These are phyloP conservation scores for Petroica traversi DNA, from an alignment of 2,113 vertebrate genomes.

Conservation along the genomic window DNA sequence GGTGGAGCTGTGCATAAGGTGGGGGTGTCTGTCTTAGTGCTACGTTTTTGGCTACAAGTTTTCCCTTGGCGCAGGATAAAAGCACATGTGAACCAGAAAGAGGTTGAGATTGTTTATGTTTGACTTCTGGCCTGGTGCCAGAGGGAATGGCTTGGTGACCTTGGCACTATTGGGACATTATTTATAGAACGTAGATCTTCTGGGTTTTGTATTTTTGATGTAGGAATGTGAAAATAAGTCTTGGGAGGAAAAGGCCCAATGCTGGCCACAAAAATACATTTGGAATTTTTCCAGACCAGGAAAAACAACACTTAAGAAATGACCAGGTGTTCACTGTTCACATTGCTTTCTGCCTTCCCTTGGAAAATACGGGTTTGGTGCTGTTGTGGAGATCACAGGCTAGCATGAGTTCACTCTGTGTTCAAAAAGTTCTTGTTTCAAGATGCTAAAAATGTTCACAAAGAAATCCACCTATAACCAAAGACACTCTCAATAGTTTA, in stretches of 20 bases:
- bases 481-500: neutral
- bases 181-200: constrained; percentile 32
- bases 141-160: neutral
- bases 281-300: neutral
- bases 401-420: neutral
- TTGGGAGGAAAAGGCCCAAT: neutral
- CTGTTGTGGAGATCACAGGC: neutral
- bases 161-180: constrained; percentile 13
- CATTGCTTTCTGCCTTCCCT: neutral
- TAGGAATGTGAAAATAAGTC: neutral
- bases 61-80: neutral
- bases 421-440: neutral
- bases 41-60: neutral
- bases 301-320: neutral
- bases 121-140: neutral
- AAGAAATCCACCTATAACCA: neutral
- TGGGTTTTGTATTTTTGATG: constrained; percentile 31
- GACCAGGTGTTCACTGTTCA: neutral
- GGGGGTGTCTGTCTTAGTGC: neutral
- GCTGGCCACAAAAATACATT: neutral
- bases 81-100: neutral
- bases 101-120: constrained; percentile 29
- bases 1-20: neutral
- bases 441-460: neutral
- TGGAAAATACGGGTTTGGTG: neutral